These are phyloP conservation scores for Popillia japonica DNA, from an alignment of 1,140 invertebrate genomes.

Conservation along the genomic window DNA sequence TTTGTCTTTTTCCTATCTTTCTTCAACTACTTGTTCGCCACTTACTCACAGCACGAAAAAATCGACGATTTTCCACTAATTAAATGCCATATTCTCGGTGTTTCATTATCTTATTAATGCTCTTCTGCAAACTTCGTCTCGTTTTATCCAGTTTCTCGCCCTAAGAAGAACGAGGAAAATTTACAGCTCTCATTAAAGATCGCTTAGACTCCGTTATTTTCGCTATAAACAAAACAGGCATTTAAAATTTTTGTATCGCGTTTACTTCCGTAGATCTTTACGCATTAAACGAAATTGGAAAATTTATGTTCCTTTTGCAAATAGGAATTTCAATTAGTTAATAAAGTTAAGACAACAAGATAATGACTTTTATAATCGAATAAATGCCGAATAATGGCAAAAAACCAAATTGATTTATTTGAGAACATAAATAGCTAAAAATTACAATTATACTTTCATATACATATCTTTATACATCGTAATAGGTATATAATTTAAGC, in stretches of 20 bases:
- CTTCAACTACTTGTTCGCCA: conserved; percentile 2
- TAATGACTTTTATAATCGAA: conserved; percentile 7
- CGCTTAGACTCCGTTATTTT: conserved; percentile 26
- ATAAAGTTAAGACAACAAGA: conserved; percentile 25
- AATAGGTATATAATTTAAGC: no score
- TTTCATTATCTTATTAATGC: conserved; percentile 48
- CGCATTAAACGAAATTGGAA: conserved; percentile 26
- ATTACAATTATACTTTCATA: no score
- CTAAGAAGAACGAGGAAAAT: neutral
- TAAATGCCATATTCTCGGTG: conserved; percentile 46
- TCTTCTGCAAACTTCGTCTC: conserved; percentile 34
- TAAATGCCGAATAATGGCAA: neutral
- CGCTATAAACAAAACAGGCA: conserved; percentile 33
- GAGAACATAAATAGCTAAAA: neutral
- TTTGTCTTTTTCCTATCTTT: neutral
- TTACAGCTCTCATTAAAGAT: conserved; percentile 32
- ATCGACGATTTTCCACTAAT: conserved; percentile 43
- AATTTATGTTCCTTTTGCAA: conserved; percentile 23
- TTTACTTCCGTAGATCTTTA: conserved; percentile 7
- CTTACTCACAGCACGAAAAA: neutral
- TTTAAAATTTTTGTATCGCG: conserved; percentile 32
- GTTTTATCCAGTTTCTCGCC: neutral
- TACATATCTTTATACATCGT: no score
- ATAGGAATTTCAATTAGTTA: conserved; percentile 4
- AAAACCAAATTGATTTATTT: conserved; percentile 21